A percentile compares a stretch with the other conserved stretches of the same genome.
Evolutionary conservation across 2,113 vertebrate species (phyloP).

Genomic region (Pimephales promelas): DNA sequence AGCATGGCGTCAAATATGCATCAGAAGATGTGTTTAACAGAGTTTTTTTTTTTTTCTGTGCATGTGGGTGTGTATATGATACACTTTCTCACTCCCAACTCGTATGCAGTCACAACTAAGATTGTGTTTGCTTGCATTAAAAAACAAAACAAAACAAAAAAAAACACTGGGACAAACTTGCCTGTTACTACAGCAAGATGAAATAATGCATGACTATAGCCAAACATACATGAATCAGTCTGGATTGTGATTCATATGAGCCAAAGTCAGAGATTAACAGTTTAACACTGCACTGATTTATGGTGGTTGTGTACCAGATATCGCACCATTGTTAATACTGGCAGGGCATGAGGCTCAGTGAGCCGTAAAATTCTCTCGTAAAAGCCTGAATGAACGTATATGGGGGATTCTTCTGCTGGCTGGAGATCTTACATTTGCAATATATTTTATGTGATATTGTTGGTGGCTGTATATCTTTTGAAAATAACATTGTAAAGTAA

Average conservation of each 20-base stretch:
- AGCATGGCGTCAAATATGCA: slow-evolving; percentile 12
- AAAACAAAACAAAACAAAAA: neutral
- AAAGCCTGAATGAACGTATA: slow-evolving; percentile 39
- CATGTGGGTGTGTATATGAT: neutral
- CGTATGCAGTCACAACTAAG: neutral
- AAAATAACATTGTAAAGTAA: neutral
- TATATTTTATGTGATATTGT: slow-evolving; percentile 13
- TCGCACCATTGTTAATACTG: slow-evolving; percentile 50
- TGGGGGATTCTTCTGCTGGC: slow-evolving; percentile 34
- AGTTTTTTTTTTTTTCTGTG: neutral
- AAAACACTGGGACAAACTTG: neutral
- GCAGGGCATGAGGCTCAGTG: slow-evolving; percentile 43
- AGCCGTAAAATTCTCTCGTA: slow-evolving; percentile 52
- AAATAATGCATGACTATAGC: neutral
- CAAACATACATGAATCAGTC: neutral
- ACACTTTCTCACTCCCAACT: too few relatives aligned
- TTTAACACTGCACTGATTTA: slow-evolving; percentile 37
- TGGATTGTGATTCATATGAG: slow-evolving; percentile 1
- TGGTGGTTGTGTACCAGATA: slow-evolving; percentile 42
- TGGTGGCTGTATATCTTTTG: slow-evolving; percentile 4
- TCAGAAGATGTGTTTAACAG: neutral
- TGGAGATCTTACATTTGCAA: slow-evolving; percentile 5
- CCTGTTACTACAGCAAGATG: neutral
- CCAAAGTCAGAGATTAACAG: slow-evolving; percentile 16
- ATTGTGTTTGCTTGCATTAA: neutral